Conservation (phyloP, 2,888 invertebrate genomes). For the Empis stercorea region DNA sequence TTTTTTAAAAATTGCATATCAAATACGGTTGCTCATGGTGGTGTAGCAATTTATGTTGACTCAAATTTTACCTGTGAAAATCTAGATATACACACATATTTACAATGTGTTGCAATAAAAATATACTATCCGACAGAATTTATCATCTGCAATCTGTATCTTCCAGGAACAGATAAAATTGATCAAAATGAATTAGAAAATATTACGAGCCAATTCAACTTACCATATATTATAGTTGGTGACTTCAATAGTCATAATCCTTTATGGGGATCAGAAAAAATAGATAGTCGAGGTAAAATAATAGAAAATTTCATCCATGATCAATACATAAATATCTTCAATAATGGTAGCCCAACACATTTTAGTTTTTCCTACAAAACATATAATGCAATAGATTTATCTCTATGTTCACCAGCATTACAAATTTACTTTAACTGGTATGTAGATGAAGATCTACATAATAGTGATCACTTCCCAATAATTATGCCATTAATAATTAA, state of each 20-base stretch:
- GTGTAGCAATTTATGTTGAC: background rate
- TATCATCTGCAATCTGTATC: background rate
- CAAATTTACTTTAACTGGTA: background rate
- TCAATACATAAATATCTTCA: background rate
- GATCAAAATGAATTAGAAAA: background rate
- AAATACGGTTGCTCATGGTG: background rate
- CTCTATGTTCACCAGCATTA: background rate
- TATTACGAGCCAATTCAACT: slow-evolving; percentile 1
- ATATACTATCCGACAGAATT: background rate
- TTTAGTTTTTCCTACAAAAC: background rate
- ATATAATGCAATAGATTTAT: background rate
- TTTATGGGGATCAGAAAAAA: slow-evolving; percentile 5
- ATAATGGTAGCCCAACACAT: background rate
- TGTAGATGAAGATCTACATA: background rate
- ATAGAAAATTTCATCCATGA: slow-evolving; percentile 1
- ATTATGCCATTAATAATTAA: background rate
- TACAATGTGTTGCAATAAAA: background rate
- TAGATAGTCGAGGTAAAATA: too few species aligned
- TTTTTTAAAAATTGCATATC: background rate
- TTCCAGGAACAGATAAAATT: background rate
- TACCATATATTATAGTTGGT: slow-evolving; percentile 3
- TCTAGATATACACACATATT: background rate
- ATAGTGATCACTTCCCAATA: background rate
- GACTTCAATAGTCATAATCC: slow-evolving; percentile 7
- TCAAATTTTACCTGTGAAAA: background rate